Base-by-base conservation (phyloP, 37 sponge, comb jelly and placozoan genomes). In the Corticium candelabrum region DNA sequence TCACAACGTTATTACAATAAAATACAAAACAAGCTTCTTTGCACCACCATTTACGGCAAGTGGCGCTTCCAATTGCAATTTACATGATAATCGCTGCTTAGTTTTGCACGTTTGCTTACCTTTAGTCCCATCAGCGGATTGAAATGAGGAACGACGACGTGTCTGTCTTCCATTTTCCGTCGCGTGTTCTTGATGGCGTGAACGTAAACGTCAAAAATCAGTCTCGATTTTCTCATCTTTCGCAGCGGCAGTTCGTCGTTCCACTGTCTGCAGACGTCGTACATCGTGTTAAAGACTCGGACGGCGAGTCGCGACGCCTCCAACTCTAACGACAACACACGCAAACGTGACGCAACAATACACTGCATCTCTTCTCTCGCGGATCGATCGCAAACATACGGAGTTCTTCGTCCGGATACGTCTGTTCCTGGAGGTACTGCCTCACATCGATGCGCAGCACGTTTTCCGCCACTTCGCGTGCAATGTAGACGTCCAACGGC, bases 151-250 rank as follows among this genome's bases (percentile, higher is more conserved):
- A 95, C 86, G 40, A 88, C 67, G 3, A 90, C 79, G 79, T 98
- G 89, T 68, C 90, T 78, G 82, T 98, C 99, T 82, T 98, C 99
- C 99, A 98, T 98, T 76, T 91, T 94, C 72, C 92, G 84, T 0
- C 99, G 81, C n/a, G 80, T 82, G 68, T 96, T 96, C 77, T 86
- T 89, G 34, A 87, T 73, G 15, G 87, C 86, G 67, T 38, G 76
- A 34, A 86, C 30, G 39, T 83, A 82, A 34, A 86, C 11, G 15
- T 80, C 86, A 0, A 67, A 33, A 33, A 67, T 86, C n/a, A 70
- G 68, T 37, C 29, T 38, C 0, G 84, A 78, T 0, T 67, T 62
- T 0, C 69, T 83, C 21, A 87, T 80, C 7, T 40, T 62, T 35
- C 87, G 87, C 4, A 82, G 40, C 3, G 57, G 37, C 56, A 36